Evolutionary conservation across 2,113 vertebrate genomes (phyloP).

Genomic region (Callocephalon fimbriatum): DNA sequence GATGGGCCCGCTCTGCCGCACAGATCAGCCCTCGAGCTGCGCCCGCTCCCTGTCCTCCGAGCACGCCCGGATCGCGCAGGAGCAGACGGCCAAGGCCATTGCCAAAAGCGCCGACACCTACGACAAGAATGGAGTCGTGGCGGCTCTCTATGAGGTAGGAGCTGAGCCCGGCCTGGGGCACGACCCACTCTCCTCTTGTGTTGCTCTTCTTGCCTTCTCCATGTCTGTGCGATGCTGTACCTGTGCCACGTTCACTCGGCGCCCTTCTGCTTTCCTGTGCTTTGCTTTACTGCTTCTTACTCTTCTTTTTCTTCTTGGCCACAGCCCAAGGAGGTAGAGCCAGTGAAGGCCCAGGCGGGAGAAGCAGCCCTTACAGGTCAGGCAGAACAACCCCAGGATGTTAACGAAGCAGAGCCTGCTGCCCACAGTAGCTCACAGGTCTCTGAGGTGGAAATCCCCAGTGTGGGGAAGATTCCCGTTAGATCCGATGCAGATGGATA

Average conservation of each 20-base stretch:
- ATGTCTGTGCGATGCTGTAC: background rate
- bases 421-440: conserved; percentile 81
- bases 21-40: background rate
- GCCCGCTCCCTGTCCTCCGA: conserved; percentile 69
- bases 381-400: conserved; percentile 60
- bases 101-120: conserved; percentile 71
- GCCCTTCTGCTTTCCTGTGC: conserved; percentile 7
- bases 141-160: conserved; percentile 74
- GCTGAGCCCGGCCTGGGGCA: too few species aligned
- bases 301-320: conserved; percentile 47
- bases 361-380: conserved; percentile 64
- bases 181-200: accelerated
- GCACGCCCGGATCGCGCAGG: conserved; percentile 74
- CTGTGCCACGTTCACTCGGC: background rate
- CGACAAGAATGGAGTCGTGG: conserved; percentile 65
- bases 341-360: conserved; percentile 34
- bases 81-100: conserved; percentile 80
- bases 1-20: accelerated
- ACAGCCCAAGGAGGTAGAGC: conserved; percentile 72
- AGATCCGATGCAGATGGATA: conserved; percentile 93
- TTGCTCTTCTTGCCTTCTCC: background rate
- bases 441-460: conserved; percentile 95
- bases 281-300: background rate
- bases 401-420: conserved; percentile 50
- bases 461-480: conserved; percentile 94